Base-by-base conservation (phyloP, 2,888 invertebrate species). In the Synergus itoensis region DNA sequence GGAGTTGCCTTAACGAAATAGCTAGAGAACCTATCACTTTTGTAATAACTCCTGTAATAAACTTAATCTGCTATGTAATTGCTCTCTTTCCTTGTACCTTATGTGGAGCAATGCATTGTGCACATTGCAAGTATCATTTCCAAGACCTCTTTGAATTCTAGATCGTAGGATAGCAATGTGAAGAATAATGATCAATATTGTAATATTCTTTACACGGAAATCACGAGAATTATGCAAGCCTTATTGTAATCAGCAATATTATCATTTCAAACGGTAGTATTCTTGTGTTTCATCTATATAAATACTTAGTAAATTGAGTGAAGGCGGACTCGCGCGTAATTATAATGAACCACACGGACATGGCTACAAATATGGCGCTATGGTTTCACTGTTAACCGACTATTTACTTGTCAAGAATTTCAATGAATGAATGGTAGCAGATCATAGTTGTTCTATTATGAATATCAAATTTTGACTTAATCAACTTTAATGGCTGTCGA, bases 1-100 rank as follows among this genome's bases (percentile, higher is more conserved):
- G 65, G 65, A n/a, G 65, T 65, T 64, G 9, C n/a, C 40, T 41
- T 4, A 65, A n/a, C 65, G 40, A 65, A 65, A 36, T 40, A 64
- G 63, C 40, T 16, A 40, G 40, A 40, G 40, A 40, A 11, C 65
- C 65, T 65, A 40, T 65, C 40, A 65, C 40, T 36, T 65, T 65
- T 65, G 60, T 28, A 28, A 21, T 60, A 12, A 28, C 9, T 60
- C 21, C 12, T 28, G 60, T 12, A 60, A 28, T 28, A 60, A 60
- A 60, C 18, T 60, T 28, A 60, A 60, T 60, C n/a, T 60, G 21
- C 21, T 60, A 12, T 28, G 60, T 60, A 60, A 60, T 60, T 60
- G 60, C 21, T 60, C 28, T 60, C 60, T 60, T 60, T 60, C 21
- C 21, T 0, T 60, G 4, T 60, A 11, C 21, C 21, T 60, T 60